phyloP scores from a whole-genome alignment of 2,113 vertebrate genomes.

The Pomatostomus ruficeps region DNA sequence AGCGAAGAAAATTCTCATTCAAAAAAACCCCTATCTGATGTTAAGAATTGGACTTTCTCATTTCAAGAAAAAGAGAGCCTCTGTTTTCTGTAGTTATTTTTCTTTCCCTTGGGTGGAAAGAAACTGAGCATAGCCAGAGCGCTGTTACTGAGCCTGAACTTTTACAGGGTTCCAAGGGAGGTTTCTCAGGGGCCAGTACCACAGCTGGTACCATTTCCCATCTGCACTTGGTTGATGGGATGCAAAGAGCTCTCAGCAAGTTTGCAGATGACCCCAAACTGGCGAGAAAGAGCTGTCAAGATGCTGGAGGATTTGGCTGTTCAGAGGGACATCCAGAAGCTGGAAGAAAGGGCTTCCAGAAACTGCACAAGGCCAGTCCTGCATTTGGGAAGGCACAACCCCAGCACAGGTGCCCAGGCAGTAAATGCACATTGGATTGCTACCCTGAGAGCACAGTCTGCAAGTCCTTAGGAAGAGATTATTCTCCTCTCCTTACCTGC shows the following conservation, averaged over 20 bases:
- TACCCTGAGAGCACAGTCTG: not conserved
- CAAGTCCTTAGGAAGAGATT: not conserved
- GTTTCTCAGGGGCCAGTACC: not conserved
- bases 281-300: not conserved
- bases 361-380: not conserved
- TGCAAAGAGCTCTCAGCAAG: not conserved
- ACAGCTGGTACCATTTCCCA: not conserved
- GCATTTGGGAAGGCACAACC: not conserved
- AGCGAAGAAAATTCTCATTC: not conserved
- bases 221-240: not conserved
- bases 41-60: not conserved
- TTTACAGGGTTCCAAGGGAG: not conserved
- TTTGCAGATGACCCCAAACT: not conserved
- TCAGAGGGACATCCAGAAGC: not conserved
- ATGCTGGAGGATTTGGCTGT: not conserved
- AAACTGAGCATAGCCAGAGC: not conserved
- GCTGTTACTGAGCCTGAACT: not conserved
- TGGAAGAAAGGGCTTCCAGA: not conserved
- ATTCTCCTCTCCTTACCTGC: not conserved
- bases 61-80: not conserved
- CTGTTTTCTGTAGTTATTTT: not conserved
- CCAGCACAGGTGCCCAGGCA: not conserved
- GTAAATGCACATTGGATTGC: not conserved
- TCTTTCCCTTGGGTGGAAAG: not conserved
- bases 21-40: not conserved